Conservation (phyloP, 2,797 vertebrate species). For the Myoxocephalus aenaeus region DNA sequence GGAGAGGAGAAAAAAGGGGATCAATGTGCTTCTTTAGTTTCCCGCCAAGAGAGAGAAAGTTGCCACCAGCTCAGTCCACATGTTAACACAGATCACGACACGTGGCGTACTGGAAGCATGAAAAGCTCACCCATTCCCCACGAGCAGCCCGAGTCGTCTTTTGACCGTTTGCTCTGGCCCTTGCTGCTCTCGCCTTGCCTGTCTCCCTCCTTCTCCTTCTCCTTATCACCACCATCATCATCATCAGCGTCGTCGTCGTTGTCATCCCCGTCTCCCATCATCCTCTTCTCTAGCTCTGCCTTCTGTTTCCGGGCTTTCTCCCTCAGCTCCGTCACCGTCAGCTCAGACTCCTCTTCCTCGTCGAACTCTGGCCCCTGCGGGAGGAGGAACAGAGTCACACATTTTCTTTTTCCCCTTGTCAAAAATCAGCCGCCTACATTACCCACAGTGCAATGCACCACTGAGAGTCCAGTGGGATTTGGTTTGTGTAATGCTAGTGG, state of each 20-base stretch:
- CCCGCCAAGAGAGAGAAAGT: not conserved
- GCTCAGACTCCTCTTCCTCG: slow-evolving; percentile 92
- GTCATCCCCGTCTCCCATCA: slow-evolving; percentile 94
- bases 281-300: slow-evolving; percentile 90
- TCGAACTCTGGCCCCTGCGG: slow-evolving; percentile 94
- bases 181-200: slow-evolving; percentile 35
- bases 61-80: not conserved
- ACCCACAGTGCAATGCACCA: not conserved
- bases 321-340: slow-evolving; percentile 93
- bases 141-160: slow-evolving; percentile 88
- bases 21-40: slow-evolving; percentile 2
- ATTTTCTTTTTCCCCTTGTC: not conserved
- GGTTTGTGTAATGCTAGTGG: not conserved
- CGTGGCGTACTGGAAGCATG: not conserved
- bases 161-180: slow-evolving; percentile 67
- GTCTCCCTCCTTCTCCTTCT: slow-evolving; percentile 55
- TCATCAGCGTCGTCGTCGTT: slow-evolving; percentile 85
- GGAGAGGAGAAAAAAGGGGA: not conserved
- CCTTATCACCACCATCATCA: slow-evolving; percentile 67
- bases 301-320: slow-evolving; percentile 88
- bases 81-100: not conserved
- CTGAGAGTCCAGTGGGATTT: not conserved
- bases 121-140: slow-evolving; percentile 95
- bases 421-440: not conserved
- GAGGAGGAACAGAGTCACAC: not conserved